Conservation (phyloP, 64 coral and sea anemone species). For the Pocillopora damicornis region DNA sequence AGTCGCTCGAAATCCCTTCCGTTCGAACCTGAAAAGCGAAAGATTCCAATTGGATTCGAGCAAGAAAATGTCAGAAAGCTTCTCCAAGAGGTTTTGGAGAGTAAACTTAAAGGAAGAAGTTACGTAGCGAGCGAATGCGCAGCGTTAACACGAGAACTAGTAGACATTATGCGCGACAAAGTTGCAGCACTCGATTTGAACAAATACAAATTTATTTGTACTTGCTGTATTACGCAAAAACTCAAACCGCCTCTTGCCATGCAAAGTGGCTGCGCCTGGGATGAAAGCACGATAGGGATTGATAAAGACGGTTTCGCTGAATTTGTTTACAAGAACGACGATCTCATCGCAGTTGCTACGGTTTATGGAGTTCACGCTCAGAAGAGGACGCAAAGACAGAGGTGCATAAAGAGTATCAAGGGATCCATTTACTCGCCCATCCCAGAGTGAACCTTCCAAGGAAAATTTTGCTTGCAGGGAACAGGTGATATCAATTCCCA, state of each 20-base stretch:
- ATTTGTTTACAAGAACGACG: constrained; percentile 77
- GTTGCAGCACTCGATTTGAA: constrained; percentile 46
- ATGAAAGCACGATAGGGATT: constrained; percentile 30
- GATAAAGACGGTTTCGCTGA: constrained; percentile 77
- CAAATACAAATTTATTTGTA: constrained; percentile 61
- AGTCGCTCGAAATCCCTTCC: constrained; percentile 55
- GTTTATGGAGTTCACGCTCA: constrained; percentile 63
- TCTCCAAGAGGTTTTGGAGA: constrained; percentile 59
- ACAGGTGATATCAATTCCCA: not conserved
- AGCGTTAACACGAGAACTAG: constrained; percentile 33
- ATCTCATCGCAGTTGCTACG: constrained; percentile 60
- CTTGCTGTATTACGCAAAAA: constrained; percentile 58
- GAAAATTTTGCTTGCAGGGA: not conserved
- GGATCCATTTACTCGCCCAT: constrained; percentile 27
- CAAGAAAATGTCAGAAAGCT: constrained; percentile 17
- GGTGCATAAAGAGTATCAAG: constrained; percentile 10
- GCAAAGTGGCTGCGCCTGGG: constrained; percentile 86
- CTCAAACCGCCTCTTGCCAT: constrained; percentile 46
- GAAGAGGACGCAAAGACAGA: not conserved
- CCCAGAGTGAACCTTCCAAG: constrained; percentile 23
- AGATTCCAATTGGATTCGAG: not conserved
- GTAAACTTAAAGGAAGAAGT: constrained; percentile 43
- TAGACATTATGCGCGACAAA: constrained; percentile 43
- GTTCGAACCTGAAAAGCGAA: constrained; percentile 14
- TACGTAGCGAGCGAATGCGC: constrained; percentile 57